Evolutionary conservation across 2,797 vertebrate species (phyloP), one percentile per base, ranked within the genome.

Genomic region (Syngnathus rostellatus): DNA sequence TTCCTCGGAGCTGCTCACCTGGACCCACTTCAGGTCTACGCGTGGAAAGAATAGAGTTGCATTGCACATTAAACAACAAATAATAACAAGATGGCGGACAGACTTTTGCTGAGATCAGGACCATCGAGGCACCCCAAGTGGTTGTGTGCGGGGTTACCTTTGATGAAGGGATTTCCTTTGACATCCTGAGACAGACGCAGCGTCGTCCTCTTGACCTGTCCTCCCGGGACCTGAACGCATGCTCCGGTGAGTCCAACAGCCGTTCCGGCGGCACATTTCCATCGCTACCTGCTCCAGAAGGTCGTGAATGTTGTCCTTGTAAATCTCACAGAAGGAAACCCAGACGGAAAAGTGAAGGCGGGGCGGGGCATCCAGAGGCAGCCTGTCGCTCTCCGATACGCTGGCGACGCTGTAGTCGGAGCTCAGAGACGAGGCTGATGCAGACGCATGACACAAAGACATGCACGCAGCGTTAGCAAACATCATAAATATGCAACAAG

Each of bases 301-400:
- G 75, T 99, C 96, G 67, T 95, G 94, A 86, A 98, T 94, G 79
- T 86, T 93, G 73, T 99, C 95, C 14, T 99, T 98, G 82, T 99
- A 98, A 78, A 99, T 98, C 86, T 99, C 95, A 2, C 93, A 97
- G 85, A 98, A 98, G 1, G 96, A 98, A 78, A 98, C 87, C 96
- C 96, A 98, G 3, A 98, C 73, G 0, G 81, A 97, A 86, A 94
- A 98, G 70, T 88, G 90, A 1, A 88, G 68, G 8, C 79, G 76
- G 11, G 68, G 76, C 11, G 81, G 68, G 3, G 80, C 61, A 38
- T 88, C 85, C 63, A 88, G 38, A 63, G 59, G 72, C 67, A 91
- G 72, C 10, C 87, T 78, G 74, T 92, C 88, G 0, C 43, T 40
- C 11, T 82, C 81, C 8, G 80, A 68, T n/a, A 70, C 10, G 6